phyloP scores from a whole-genome alignment of 1,140 invertebrate species.

The Glossosoma conforme region DNA sequence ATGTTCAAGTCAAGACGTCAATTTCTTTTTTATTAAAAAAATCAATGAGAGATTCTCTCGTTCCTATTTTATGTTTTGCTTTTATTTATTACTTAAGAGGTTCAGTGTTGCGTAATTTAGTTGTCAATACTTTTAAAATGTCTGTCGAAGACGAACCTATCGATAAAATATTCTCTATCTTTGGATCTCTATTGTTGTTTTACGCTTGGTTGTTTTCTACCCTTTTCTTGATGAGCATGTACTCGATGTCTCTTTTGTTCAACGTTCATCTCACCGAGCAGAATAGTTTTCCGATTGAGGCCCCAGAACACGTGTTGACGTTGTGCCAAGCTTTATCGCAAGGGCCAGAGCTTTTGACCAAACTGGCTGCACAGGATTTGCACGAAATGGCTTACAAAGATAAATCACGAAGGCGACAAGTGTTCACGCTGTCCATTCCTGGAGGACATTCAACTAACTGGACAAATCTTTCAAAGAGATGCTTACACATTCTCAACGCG shows the following conservation, averaged over 20 bases:
- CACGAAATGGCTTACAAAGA: constrained; percentile 57
- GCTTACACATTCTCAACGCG: constrained; percentile 53
- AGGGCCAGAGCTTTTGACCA: constrained; percentile 60
- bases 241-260: constrained; percentile 63
- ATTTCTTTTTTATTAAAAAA: constrained; percentile 52
- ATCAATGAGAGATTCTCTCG: constrained; percentile 53
- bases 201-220: constrained; percentile 63
- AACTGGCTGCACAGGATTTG: constrained; percentile 66
- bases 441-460: constrained; percentile 76
- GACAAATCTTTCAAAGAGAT: constrained; percentile 62
- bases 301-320: constrained; percentile 35
- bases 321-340: constrained; percentile 53
- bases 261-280: constrained; percentile 65
- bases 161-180: constrained; percentile 48
- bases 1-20: constrained; percentile 56
- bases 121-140: constrained; percentile 46
- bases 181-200: constrained; percentile 53
- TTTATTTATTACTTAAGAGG: constrained; percentile 56
- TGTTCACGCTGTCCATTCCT: constrained; percentile 70
- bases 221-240: constrained; percentile 62
- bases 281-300: constrained; percentile 54
- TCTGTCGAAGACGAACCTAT: constrained; percentile 50
- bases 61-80: constrained; percentile 58
- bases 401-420: constrained; percentile 48
- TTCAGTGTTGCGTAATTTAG: constrained; percentile 39